A percentile compares a stretch with the other conserved stretches of the same genome.
Evolutionary conservation across 1,140 invertebrate genomes (phyloP).

Genomic region (Agrypnia vestita): DNA sequence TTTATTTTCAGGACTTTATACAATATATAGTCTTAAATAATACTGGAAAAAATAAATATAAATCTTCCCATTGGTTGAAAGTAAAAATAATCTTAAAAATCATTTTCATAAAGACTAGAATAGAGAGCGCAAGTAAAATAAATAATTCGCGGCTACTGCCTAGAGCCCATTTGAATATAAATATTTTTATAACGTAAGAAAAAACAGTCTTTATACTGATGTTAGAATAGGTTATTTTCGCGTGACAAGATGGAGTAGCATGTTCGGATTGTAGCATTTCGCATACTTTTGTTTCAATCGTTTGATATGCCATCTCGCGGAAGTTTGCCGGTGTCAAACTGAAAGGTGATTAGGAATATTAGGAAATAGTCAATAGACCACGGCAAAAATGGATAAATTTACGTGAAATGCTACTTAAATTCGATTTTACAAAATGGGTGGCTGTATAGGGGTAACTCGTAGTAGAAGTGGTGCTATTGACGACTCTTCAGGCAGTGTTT

Average conservation of each 20-base stretch:
- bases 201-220: not conserved
- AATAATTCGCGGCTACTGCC: no score
- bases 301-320: constrained; percentile 53
- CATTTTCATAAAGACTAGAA: no score
- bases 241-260: not conserved
- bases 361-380: constrained; percentile 40
- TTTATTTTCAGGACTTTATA: no score
- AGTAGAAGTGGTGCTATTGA: constrained; percentile 84
- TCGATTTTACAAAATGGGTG: constrained; percentile 79
- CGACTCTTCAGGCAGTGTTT: constrained; percentile 83
- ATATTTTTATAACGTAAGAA: not conserved
- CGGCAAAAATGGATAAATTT: constrained; percentile 47
- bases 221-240: not conserved
- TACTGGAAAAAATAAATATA: no score
- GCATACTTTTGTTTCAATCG: constrained; percentile 43
- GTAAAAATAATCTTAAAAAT: no score
- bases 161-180: not conserved
- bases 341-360: constrained; percentile 52
- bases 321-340: constrained; percentile 52
- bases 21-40: no score
- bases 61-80: no score
- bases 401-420: constrained; percentile 47
- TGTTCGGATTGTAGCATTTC: not conserved
- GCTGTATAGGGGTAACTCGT: constrained; percentile 87
- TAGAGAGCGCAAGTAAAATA: no score